Base-by-base conservation (phyloP, 1,140 invertebrate genomes). In the Asobara japonica region DNA sequence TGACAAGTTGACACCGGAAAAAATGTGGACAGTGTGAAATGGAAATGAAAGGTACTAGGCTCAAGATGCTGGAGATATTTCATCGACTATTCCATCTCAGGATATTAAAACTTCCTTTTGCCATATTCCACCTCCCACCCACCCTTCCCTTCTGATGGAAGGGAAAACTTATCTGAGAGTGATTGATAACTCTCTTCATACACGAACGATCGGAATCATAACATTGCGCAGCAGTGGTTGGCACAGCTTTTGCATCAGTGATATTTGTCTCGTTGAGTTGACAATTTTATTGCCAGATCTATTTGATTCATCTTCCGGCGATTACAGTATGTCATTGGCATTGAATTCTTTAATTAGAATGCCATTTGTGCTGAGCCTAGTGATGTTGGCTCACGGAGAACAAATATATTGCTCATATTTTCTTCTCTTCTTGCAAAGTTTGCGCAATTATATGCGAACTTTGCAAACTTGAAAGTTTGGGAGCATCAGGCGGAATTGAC, bases 341-440 rank as follows among this genome's bases (percentile, higher is more conserved):
- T 79, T 77, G 74, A 77, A 79, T 76, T 77, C 74, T 76, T 77
- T 77, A 76, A 77, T 76, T 79, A 79, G 78, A 76, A 65, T 33
- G 69, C 36, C 41, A 29, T 70, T 74, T 20, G 38, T 7, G 29
- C 22, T 18, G 5, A 51, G n/a, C 7, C 7, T 20, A 16, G n/a
- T 11, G 36, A 8, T 38, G 2, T 38, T 38, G 8, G 36, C 10
- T 7, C 10, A n/a, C 36, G n/a, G n/a, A n/a, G n/a, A n/a, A n/a
- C n/a, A n/a, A n/a, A n/a, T n/a, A n/a, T n/a, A n/a, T n/a, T n/a
- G n/a, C n/a, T n/a, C n/a, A n/a, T n/a, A n/a, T n/a, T n/a, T n/a
- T n/a, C n/a, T n/a, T n/a, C n/a, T n/a, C n/a, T n/a, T n/a, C n/a
- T n/a, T n/a, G n/a, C n/a, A n/a, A n/a, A n/a, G n/a, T n/a, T n/a